Base-by-base conservation (phyloP, 2,797 vertebrate genomes). In the Ataeniobius toweri region DNA sequence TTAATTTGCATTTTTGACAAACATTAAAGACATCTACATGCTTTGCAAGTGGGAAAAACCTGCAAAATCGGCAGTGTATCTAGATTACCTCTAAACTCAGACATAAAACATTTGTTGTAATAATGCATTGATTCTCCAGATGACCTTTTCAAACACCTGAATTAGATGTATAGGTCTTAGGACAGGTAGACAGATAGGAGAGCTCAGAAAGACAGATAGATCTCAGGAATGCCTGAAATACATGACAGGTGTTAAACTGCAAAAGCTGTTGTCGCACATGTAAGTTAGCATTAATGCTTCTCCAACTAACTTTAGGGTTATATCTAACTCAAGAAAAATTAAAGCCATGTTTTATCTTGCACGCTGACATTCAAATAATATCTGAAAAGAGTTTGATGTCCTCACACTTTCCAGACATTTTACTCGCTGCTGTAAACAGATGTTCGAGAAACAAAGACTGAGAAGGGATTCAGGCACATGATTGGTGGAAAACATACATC, bases 281-380 rank as follows among this genome's bases (percentile, higher is more conserved):
- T 73, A 80, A 82, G 31, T 76, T 72, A 65, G 78, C 74, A 50
- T 50, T n/a, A 46, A 75, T 41, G 76, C 61, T 67, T 55, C 71
- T 59, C 75, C 86, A 90, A 86, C 80, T 88, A 85, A 82, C 68
- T 71, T 78, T 18, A 74, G 53, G 31, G 13, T 65, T 75, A 59
- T 16, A 71, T 78, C 44, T 82, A 81, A 83, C 80, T 74, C 84
- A 70, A 82, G 26, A 83, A 81, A 74, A 48, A 74, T 50, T 7
- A 82, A 73, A 55, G 73, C 77, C 68, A 74, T 39, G 68, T 28
- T 31, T 56, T 59, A 59, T 81, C 76, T 67, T 73, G 58, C 48
- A 61, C 5, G 4, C 46, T 61, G 70, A 73, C 58, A 58, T 84
- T 81, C 58, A 78, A 46, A 83, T 55, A 70, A 59, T 59, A 75